Base-by-base conservation (phyloP, 1,140 invertebrate genomes). In the Neuroterus valhalla region DNA sequence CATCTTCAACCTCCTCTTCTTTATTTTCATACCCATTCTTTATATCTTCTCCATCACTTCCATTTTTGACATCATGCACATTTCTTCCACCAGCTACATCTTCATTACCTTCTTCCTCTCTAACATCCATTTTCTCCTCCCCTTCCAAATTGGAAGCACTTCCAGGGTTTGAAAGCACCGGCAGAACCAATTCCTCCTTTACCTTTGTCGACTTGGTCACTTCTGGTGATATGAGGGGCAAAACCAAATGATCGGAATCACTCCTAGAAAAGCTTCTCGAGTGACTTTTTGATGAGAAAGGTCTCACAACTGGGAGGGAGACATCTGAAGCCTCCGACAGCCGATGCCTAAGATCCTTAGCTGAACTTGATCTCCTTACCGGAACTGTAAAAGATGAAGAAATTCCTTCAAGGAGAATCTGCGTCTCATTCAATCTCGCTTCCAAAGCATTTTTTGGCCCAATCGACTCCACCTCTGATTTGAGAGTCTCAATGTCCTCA, bases 181-280 rank as follows among this genome's bases (percentile, higher is more conserved):
- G 89, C 8, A 90, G 81, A 2, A 79, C 78, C 1, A 89, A 11
- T 3, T 77, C 76, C 2, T 82, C 85, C 21, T 46, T 77, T 2
- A 72, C 38, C 66, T 85, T 88, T 0, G 70, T 19, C 4, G 78
- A 80, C 72, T 81, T 88, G 0, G 69, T 74, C 0, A 79, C 76
- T 26, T 88, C 88, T 19, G 84, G 84, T 10, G 87, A 88, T 12
- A 90, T 90, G 0, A 84, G 77, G 0, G 89, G 89, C 11, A 90
- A 52, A 1, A 82, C 82, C 2, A 90, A 71, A 71, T 76, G 75
- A 43, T 81, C 80, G 0, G 78, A 80, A 31, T 67, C 78, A 68
- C 71, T 78, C 66, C 73, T 80, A 0, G 77, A 78, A 5, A 69
- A 77, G 48, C 66, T 79, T 70, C 55, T 31, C 26, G 55, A 62